A percentile compares a stretch with the other conserved stretches of the same genome.
phyloP scores from a whole-genome alignment of 2,113 vertebrate genomes.

The Plecturocebus donacophilus region DNA sequence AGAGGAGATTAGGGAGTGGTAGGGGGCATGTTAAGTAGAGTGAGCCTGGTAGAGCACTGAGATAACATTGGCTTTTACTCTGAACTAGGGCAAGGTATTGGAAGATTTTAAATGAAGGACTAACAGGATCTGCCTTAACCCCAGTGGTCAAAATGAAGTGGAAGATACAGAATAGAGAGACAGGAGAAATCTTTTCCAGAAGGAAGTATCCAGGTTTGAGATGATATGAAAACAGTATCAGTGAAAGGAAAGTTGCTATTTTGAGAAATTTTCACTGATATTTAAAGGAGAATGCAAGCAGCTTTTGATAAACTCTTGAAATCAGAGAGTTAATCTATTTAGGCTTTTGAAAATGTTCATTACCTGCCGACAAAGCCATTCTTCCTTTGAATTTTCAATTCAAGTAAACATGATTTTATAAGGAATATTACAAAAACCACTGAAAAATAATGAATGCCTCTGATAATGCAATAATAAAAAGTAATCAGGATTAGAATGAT shows the following conservation, averaged over 20 bases:
- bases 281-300: conserved; percentile 14
- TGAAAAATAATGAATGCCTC: background rate
- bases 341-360: background rate
- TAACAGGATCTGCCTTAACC: background rate
- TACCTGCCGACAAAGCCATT: background rate
- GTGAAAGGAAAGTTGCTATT: background rate
- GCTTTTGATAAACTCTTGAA: background rate
- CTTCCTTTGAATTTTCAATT: background rate
- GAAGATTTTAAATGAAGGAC: background rate
- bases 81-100: background rate
- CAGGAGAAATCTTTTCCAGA: background rate
- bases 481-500: background rate
- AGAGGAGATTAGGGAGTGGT: background rate
- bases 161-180: background rate
- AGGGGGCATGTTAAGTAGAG: background rate
- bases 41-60: background rate
- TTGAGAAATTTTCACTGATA: background rate
- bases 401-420: background rate
- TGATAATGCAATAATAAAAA: background rate
- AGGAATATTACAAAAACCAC: background rate
- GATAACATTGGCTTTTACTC: background rate
- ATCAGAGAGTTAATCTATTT: background rate
- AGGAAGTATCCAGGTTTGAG: background rate
- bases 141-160: background rate
- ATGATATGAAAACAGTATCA: background rate